Conservation (phyloP, 2,797 vertebrate genomes). For the Perdix hodgsoniae region DNA sequence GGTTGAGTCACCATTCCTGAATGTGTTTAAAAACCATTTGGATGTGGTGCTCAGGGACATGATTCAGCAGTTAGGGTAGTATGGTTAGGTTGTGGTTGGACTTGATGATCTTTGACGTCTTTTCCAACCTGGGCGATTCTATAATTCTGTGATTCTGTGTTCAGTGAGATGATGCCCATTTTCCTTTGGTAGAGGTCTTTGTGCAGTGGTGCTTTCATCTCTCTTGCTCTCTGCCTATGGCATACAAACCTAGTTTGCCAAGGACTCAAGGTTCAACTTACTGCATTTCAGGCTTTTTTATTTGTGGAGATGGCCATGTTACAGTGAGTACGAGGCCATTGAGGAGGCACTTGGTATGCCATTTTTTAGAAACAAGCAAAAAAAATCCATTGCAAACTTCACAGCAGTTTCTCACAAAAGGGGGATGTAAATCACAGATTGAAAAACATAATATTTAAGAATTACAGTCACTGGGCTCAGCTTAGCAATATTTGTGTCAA, state of each 20-base stretch:
- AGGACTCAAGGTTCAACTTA: not conserved
- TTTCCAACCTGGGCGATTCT: too few relatives aligned
- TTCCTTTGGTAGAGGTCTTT: not conserved
- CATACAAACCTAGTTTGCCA: accelerated
- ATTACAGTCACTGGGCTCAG: not conserved
- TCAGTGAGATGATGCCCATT: not conserved
- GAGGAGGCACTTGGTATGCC: not conserved
- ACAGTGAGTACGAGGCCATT: not conserved
- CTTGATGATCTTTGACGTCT: too few relatives aligned
- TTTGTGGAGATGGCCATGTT: not conserved
- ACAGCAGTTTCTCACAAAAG: not conserved
- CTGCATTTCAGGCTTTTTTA: not conserved
- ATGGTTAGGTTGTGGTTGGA: too few relatives aligned
- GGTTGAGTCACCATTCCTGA: too few relatives aligned
- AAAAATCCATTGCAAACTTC: not conserved
- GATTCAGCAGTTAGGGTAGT: too few relatives aligned
- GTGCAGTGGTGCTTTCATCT: not conserved
- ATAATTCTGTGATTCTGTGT: too few relatives aligned
- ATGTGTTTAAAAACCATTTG: too few relatives aligned
- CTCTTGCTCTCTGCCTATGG: not conserved
- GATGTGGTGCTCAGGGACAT: too few relatives aligned
- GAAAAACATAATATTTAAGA: not conserved
- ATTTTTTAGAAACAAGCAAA: not conserved
- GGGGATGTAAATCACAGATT: accelerated
- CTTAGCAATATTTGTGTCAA: not conserved